Conservation (phyloP, 2,113 vertebrate species). For the Hippolais icterina region DNA sequence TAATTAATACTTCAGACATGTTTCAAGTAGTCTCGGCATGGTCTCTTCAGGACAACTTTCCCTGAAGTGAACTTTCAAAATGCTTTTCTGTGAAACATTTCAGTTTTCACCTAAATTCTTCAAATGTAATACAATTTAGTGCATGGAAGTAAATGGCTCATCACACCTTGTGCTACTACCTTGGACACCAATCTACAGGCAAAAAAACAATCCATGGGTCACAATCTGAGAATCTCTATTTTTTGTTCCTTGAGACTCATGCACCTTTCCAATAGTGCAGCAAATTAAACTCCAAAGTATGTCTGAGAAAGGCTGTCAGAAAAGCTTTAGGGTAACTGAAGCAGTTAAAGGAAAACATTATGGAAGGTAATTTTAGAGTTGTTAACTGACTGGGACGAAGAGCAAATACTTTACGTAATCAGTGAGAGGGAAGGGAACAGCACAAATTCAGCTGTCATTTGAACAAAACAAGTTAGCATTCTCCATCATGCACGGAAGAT, state of each 20-base stretch:
- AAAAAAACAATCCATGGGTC: not conserved
- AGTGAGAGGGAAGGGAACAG: not conserved
- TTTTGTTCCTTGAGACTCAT: not conserved
- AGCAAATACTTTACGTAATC: not conserved
- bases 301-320: not conserved
- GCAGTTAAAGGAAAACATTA: not conserved
- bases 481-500: not conserved
- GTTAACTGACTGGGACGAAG: not conserved
- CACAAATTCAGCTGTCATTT: not conserved
- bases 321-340: not conserved
- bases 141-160: not conserved
- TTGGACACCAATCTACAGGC: not conserved
- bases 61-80: not conserved
- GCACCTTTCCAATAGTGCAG: not conserved
- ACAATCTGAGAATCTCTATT: not conserved
- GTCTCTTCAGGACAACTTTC: not conserved
- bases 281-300: not conserved
- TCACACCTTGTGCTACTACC: not conserved
- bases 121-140: not conserved
- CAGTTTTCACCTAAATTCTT: not conserved
- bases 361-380: not conserved
- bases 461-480: not conserved
- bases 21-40: not conserved
- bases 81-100: not conserved
- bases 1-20: not conserved